These are phyloP conservation scores for Setophaga petechia DNA, from an alignment of 2,113 vertebrate species.

Conservation along the genomic window DNA sequence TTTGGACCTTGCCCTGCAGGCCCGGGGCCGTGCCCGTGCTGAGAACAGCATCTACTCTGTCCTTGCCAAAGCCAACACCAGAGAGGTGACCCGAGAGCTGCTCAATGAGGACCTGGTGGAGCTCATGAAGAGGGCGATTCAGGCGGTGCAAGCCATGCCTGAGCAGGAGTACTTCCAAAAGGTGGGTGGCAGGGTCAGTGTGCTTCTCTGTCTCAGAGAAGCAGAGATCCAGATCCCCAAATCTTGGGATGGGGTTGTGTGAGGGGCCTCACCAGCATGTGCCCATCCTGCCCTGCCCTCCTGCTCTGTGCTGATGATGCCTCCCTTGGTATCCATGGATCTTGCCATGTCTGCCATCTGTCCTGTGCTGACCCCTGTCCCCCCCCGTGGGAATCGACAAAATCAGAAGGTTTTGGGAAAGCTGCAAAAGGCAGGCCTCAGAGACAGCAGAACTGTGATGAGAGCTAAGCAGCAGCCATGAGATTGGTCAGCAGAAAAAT, in stretches of 20 bases:
- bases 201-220: background rate
- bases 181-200: constrained; percentile 27
- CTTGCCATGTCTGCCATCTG: rapidly evolving
- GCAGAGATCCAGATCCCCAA: background rate
- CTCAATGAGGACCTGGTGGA: constrained; percentile 82
- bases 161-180: constrained; percentile 59
- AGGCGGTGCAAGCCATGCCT: constrained; percentile 79
- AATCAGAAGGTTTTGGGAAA: too few relatives aligned
- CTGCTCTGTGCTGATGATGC: rapidly evolving
- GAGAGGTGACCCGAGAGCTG: constrained; percentile 79
- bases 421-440: too few relatives aligned
- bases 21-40: constrained; percentile 86
- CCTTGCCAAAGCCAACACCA: constrained; percentile 78
- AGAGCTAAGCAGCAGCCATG: too few relatives aligned
- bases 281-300: background rate
- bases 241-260: background rate
- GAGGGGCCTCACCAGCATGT: rapidly evolving
- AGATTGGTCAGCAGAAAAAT: too few relatives aligned
- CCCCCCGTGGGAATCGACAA: too few relatives aligned
- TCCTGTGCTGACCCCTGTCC: background rate
- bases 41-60: constrained; percentile 85
- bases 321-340: rapidly evolving
- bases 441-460: too few relatives aligned
- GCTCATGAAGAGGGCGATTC: constrained; percentile 80
- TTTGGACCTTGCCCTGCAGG: constrained; percentile 67